Conservation (phyloP, 2,888 invertebrate species). For the Syrista parreyssii region DNA sequence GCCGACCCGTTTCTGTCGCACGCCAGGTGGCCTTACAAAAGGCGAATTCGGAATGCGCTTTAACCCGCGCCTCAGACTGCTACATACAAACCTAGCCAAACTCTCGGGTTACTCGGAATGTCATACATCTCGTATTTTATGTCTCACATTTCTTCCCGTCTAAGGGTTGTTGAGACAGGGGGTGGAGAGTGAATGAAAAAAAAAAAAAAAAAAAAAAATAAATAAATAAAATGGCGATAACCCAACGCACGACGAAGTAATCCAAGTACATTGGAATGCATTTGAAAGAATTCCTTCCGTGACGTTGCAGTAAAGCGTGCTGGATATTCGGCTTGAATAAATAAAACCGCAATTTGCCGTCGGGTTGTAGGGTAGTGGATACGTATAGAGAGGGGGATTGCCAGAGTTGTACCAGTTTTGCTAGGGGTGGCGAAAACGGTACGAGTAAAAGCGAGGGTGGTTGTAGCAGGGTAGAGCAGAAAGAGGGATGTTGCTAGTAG, state of each 20-base stretch:
- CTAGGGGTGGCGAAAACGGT: background rate
- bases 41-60: background rate
- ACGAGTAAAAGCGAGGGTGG: background rate
- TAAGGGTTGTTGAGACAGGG: background rate
- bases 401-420: background rate
- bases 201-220: background rate
- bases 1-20: background rate
- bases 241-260: background rate
- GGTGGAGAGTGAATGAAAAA: background rate
- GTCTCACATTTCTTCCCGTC: background rate
- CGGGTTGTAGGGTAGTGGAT: background rate
- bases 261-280: background rate
- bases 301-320: background rate
- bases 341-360: slow-evolving; percentile 20
- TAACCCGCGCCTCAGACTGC: background rate
- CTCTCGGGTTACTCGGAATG: background rate
- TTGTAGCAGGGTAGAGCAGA: background rate
- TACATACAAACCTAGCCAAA: background rate
- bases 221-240: background rate
- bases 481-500: slow-evolving; percentile 27
- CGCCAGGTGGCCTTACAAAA: slow-evolving; percentile 2
- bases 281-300: background rate
- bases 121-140: background rate
- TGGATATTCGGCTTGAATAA: slow-evolving; percentile 15
- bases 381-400: background rate